Conservation (phyloP, 2,113 vertebrate species). For the Pelobates fuscus region DNA sequence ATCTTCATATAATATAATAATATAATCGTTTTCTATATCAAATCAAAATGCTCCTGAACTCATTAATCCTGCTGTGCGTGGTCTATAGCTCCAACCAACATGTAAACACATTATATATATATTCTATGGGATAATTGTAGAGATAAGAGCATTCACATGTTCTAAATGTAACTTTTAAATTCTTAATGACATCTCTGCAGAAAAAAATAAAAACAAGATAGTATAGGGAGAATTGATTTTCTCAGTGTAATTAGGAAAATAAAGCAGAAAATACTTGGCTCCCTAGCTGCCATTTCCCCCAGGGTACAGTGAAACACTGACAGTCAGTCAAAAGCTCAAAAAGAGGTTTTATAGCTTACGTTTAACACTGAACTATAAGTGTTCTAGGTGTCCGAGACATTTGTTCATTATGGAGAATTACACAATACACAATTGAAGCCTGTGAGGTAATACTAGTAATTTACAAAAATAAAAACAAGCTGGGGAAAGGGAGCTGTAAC, state of each 20-base stretch:
- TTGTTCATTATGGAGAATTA: conserved; percentile 83
- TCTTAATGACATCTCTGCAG: too few species aligned
- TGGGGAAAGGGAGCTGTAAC: too few species aligned
- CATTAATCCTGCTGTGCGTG: too few species aligned
- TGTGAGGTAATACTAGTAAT: conserved; percentile 62
- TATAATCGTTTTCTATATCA: too few species aligned
- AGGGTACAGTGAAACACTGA: conserved; percentile 80
- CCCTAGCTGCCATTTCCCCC: conserved; percentile 69
- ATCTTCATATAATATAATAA: too few species aligned
- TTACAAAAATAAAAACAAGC: conserved; percentile 56
- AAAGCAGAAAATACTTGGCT: conserved; percentile 78
- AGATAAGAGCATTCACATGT: too few species aligned
- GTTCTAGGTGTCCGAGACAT: conserved; percentile 80
- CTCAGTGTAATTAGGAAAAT: conserved; percentile 80
- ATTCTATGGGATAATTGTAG: too few species aligned
- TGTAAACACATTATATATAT: too few species aligned
- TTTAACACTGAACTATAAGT: conserved; percentile 78
- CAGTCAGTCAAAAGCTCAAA: conserved; percentile 81
- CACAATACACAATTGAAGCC: conserved; percentile 78
- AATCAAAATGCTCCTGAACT: too few species aligned
- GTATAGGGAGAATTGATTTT: conserved; percentile 77
- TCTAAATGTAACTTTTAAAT: too few species aligned
- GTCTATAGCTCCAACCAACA: too few species aligned
- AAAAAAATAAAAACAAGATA: not conserved
- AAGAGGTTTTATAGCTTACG: conserved; percentile 77